Evolutionary conservation across 92 coral and sea anemone species (phyloP).

Genomic region (Palythoa heliodiscus): DNA sequence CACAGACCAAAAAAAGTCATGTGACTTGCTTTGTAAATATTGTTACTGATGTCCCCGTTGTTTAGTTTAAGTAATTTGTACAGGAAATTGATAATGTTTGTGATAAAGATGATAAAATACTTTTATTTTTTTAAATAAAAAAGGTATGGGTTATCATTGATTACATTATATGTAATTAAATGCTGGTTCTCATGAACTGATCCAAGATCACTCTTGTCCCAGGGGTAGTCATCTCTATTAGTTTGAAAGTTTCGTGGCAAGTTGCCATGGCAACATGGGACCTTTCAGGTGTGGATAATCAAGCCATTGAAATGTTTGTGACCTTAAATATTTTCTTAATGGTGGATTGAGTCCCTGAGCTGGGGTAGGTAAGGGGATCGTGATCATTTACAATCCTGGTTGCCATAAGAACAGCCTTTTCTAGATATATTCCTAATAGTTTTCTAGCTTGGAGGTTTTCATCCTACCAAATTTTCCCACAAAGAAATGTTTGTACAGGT

Average conservation of each 20-base stretch:
- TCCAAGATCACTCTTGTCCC: constrained; percentile 27
- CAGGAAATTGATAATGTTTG: no score
- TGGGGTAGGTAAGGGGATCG: constrained; percentile 31
- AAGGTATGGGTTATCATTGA: background rate
- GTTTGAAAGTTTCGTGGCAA: constrained; percentile 28
- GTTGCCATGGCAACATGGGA: constrained; percentile 33
- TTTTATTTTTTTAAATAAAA: constrained; percentile 24
- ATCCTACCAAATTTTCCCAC: constrained; percentile 26
- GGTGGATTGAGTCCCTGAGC: constrained; percentile 38
- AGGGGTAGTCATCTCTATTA: constrained; percentile 32
- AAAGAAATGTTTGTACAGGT: constrained; percentile 22
- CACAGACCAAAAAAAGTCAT: constrained; percentile 14
- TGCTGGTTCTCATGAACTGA: constrained; percentile 27
- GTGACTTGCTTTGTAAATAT: constrained; percentile 25
- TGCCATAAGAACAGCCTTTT: constrained; percentile 31
- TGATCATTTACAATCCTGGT: constrained; percentile 33
- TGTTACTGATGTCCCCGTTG: constrained; percentile 33
- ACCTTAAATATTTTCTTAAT: constrained; percentile 21
- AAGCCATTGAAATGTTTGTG: constrained; percentile 25
- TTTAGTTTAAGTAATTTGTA: no score
- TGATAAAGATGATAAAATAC: no score
- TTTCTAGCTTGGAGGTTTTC: constrained; percentile 30
- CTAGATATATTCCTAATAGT: constrained; percentile 4
- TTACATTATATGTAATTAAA: constrained; percentile 25
- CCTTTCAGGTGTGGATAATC: constrained; percentile 13